These are phyloP conservation scores for Diadema setosum DNA, from an alignment of 35 echinoderm and acorn worm genomes.

Conservation along the genomic window DNA sequence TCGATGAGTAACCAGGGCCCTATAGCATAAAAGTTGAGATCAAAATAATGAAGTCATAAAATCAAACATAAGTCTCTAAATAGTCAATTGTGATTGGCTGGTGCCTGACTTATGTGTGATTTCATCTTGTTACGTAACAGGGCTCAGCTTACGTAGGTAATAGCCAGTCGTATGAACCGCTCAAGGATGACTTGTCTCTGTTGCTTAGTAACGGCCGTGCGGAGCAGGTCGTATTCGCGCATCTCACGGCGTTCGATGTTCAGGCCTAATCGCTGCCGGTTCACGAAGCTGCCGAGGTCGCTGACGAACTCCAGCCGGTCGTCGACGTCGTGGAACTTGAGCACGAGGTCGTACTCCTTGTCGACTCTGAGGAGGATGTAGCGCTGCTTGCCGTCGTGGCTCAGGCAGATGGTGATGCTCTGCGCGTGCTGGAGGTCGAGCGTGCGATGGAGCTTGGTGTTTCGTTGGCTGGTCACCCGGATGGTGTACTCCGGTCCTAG, in stretches of 20 bases:
- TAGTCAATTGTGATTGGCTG: no score
- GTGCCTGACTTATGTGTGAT: no score
- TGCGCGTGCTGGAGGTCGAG: slow-evolving; percentile 3
- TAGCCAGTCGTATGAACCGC: slow-evolving; percentile 26
- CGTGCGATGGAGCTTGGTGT: background rate
- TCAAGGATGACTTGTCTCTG: slow-evolving; percentile 27
- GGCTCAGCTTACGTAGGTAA: background rate
- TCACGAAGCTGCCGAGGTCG: slow-evolving; percentile 22
- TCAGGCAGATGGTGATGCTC: background rate
- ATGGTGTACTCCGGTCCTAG: slow-evolving; percentile 15
- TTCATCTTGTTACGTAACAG: no score
- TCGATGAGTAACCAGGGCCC: no score
- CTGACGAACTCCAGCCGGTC: slow-evolving; percentile 21
- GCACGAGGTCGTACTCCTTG: slow-evolving; percentile 29
- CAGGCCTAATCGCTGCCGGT: background rate
- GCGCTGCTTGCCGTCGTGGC: background rate
- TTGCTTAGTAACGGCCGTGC: slow-evolving; percentile 22
- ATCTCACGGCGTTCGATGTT: slow-evolving; percentile 20
- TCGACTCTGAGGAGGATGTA: slow-evolving; percentile 24
- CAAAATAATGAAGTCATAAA: no score
- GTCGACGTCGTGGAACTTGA: slow-evolving; percentile 25
- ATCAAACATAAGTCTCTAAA: no score
- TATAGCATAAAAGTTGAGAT: no score
- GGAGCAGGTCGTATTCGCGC: background rate
- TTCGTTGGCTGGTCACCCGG: background rate